Evolutionary conservation across 2,888 invertebrate species (phyloP).

Genomic region (Chaitophorus viminalis): DNA sequence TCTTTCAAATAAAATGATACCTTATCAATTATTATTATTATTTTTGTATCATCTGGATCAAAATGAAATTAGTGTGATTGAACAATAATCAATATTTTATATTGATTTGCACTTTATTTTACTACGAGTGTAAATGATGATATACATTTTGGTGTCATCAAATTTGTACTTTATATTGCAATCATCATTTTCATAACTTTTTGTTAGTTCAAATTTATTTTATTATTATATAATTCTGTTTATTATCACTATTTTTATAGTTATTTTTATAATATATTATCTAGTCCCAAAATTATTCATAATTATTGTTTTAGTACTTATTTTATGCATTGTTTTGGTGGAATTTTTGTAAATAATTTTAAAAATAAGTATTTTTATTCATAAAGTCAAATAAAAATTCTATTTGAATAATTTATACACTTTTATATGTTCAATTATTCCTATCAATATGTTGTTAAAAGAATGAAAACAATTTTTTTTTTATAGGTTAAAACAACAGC

Average conservation of each 20-base stretch:
- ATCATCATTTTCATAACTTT: slow-evolving; percentile 35
- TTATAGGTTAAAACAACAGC: no score
- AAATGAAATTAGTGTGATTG: slow-evolving; percentile 54
- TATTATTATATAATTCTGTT: slow-evolving; percentile 52
- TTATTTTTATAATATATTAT: slow-evolving; percentile 58
- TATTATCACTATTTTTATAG: slow-evolving; percentile 51
- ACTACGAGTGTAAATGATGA: slow-evolving; percentile 21
- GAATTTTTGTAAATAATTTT: slow-evolving; percentile 57
- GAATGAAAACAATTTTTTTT: no score
- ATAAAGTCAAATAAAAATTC: slow-evolving; percentile 30
- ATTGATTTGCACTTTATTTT: slow-evolving; percentile 58
- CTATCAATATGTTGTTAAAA: no score
- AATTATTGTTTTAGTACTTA: slow-evolving; percentile 46
- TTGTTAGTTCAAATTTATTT: slow-evolving; percentile 54
- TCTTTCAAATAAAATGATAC: slow-evolving; percentile 40
- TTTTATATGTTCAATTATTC: background rate
- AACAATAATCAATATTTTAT: slow-evolving; percentile 55
- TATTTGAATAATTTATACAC: background rate
- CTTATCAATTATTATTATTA: background rate
- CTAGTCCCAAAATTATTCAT: slow-evolving; percentile 57
- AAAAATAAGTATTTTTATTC: slow-evolving; percentile 55
- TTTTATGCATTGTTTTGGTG: slow-evolving; percentile 60
- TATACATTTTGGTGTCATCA: slow-evolving; percentile 23
- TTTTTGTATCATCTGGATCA: slow-evolving; percentile 44
- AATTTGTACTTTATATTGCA: slow-evolving; percentile 22